Evolutionary conservation across 2,888 invertebrate species (phyloP).

Genomic region (Salpingus planirostris): DNA sequence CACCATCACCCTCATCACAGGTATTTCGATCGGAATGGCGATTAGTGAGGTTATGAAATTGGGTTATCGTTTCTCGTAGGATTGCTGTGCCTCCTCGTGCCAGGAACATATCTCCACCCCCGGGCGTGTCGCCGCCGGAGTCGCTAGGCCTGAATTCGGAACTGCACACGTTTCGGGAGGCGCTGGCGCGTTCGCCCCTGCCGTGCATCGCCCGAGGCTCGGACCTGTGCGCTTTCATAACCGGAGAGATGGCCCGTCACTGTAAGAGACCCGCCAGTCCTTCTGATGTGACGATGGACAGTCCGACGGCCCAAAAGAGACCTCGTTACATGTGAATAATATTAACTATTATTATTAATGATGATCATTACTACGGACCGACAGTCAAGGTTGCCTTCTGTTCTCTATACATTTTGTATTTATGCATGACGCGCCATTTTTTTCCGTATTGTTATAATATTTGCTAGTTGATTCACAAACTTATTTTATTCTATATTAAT

Average conservation of each 20-base stretch:
- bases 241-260: conserved; percentile 64
- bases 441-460: too few species aligned
- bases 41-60: neutral
- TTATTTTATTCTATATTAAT: too few species aligned
- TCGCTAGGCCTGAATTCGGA: conserved; percentile 46
- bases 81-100: conserved; percentile 42
- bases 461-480: too few species aligned
- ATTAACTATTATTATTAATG: too few species aligned
- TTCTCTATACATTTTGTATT: conserved; percentile 7
- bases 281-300: conserved; percentile 67
- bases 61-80: conserved; percentile 14
- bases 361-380: too few species aligned
- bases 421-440: too few species aligned
- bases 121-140: conserved; percentile 31
- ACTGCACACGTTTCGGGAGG: conserved; percentile 66
- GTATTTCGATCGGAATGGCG: conserved; percentile 22
- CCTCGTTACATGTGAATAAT: conserved; percentile 59
- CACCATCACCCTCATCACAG: conserved; percentile 40
- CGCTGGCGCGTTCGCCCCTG: conserved; percentile 53
- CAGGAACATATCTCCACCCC: conserved; percentile 44
- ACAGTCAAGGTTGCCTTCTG: conserved; percentile 9
- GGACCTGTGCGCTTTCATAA: conserved; percentile 64
- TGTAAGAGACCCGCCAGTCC: conserved; percentile 61
- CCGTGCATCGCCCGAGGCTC: conserved; percentile 40
- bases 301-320: conserved; percentile 65